Base-by-base conservation (phyloP, 2,797 vertebrate species). In the Channa striata region DNA sequence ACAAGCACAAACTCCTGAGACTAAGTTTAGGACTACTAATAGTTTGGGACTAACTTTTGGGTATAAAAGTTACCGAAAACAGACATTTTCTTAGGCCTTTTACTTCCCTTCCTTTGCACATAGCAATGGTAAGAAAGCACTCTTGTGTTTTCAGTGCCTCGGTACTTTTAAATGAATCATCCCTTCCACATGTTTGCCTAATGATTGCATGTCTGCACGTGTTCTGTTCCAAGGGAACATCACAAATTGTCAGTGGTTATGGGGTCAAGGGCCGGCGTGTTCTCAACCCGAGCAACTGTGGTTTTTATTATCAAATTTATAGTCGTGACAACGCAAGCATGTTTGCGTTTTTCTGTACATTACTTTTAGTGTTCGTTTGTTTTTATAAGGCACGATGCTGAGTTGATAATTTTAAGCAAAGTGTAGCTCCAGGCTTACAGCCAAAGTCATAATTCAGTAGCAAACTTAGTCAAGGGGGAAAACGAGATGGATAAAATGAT, bases 101-200 rank as follows among this genome's bases (percentile, higher is more conserved):
- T 80, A 68, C 58, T 56, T 82, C 58, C 8, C 6, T 74, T 61
- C 48, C 62, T 63, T 42, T 68, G 76, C 60, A 47, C 21, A 60
- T 77, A 52, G 75, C 74, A 52, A 84, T 82, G 70, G 83, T 85
- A 85, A 87, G 64, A 85, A 79, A 83, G 68, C 53, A 48, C 39
- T 70, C 72, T 43, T 78, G 53, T 91, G 82, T 85, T 83, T 81
- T 68, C 62, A 63, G 36, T 4, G 36, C 70, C 65, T 82, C 68
- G 0, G 70, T 59, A 43, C 49, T 79, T 77, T 83, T 44, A 86
- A 81, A 92, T 92, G 90, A 92, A 88, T 93, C 89, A 92, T 89
- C 87, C 68, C 86, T 88, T 93, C 91, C 91, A 89, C 83, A 85
- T 89, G 87, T 89, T 91, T 91, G 76, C 79, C 68, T 91, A 92